Base-by-base conservation (phyloP, 2,888 invertebrate species). In the Acronicta alni region DNA sequence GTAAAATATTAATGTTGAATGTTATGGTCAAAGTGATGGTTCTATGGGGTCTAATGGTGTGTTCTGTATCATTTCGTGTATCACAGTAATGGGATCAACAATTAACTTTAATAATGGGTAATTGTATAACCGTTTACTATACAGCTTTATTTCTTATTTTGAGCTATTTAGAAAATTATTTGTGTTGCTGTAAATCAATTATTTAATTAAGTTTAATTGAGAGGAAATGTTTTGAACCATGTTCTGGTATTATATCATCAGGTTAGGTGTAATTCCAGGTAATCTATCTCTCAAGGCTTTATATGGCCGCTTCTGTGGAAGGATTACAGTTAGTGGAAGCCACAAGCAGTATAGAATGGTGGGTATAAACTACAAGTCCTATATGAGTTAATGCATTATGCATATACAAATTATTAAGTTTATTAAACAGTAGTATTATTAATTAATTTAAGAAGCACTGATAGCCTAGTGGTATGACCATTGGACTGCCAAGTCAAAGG, bases 91-190 rank as follows among this genome's bases (percentile, higher is more conserved):
- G 74, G 83, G 74, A 75, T 60, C 70, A 82, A 76, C 85, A 88
- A 91, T 91, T 90, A 91, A 87, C 62, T 83, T 57, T 90, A 91
- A 91, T 90, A 85, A 86, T 81, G 82, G 77, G 80, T 87, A 87
- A 90, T 88, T 67, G 67, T 64, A 72, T 74, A 81, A 81, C 77
- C 78, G 78, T 80, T 77, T 72, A 71, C 57, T 57, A 23, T 49
- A 67, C 53, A 70, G 57, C 71, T 71, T 71, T 79, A 71, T 75
- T 79, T 73, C 71, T 72, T 75, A 78, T 78, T 75, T 67, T 57
- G 57, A 71, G 61, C 63, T 57, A 79, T 79, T 77, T 72, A 69
- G 60, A 67, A 68, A 79, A 79, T 77, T 75, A 77, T 79, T 79
- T 79, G 68, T 69, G 74, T 68, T 65, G 79, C 55, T 60, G 73